These are phyloP conservation scores for Cynodonichthys magdalenae DNA, from an alignment of 2,797 vertebrate species.

Conservation along the genomic window DNA sequence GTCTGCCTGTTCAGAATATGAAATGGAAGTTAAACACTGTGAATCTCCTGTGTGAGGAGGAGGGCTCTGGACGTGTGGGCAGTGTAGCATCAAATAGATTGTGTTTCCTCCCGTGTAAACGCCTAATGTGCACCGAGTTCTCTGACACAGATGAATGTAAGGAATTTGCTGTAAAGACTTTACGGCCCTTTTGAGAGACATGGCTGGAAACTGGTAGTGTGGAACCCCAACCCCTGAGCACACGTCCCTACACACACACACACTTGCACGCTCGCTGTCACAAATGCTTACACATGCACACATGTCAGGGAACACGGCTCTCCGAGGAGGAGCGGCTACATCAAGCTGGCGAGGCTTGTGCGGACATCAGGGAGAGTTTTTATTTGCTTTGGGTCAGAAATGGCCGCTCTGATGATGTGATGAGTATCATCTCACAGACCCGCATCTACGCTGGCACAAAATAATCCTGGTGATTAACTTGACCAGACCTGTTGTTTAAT, in stretches of 20 bases:
- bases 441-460: constrained; percentile 31
- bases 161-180: constrained; percentile 85
- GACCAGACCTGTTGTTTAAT: constrained; percentile 48
- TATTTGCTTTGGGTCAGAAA: constrained; percentile 80
- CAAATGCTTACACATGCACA: constrained; percentile 72
- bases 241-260: constrained; percentile 20
- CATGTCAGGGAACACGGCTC: constrained; percentile 60
- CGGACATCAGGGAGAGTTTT: constrained; percentile 72
- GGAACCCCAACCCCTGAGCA: constrained; percentile 44
- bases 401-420: constrained; percentile 72
- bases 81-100: constrained; percentile 87
- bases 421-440: constrained; percentile 59
- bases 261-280: constrained; percentile 31
- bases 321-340: constrained; percentile 65
- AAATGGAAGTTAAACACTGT: constrained; percentile 84
- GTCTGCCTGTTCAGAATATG: constrained; percentile 80
- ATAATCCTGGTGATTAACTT: constrained; percentile 43
- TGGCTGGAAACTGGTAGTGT: constrained; percentile 66
- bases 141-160: constrained; percentile 86
- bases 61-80: constrained; percentile 80
- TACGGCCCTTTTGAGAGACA: constrained; percentile 81
- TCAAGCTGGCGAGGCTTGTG: constrained; percentile 65
- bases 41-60: constrained; percentile 75
- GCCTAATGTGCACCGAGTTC: constrained; percentile 80
- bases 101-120: constrained; percentile 85